Base-by-base conservation (phyloP, 2,113 vertebrate genomes). In the Megaceryle torquata region DNA sequence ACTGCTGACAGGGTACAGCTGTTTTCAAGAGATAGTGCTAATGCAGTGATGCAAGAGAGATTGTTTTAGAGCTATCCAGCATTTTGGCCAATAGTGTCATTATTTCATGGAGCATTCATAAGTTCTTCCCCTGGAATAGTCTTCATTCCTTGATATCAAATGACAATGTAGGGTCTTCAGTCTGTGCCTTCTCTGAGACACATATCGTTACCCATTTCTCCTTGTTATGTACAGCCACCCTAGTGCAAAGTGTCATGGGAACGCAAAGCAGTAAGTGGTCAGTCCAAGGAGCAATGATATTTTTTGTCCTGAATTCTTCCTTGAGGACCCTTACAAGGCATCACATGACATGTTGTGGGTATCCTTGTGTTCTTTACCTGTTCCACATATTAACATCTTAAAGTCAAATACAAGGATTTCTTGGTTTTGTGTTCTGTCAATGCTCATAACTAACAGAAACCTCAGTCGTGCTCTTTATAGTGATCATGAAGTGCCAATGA, bases 401-500 rank as follows among this genome's bases (percentile, higher is more conserved):
- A 96, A 94, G 86, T 86, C 88, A 94, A 43, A 84, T 94, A 91
- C 18, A 48, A 94, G 75, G 57, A 82, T 97, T 97, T 96, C 89
- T 91, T 97, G 76, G 26, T 96, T 97, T 95, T 92, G 48, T 13
- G 31, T 95, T 87, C 88, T 96, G 71, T 88, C 71, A 95, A 50
- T 94, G 83, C 29, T 92, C 28, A 35, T 87, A 91, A 70, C n/a
- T 68, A 93, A 61, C 60, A 92, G 74, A 97, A 97, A 94, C 84
- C 87, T 87, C 77, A 94, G 2, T 63, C 64, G 3, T 51, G 21
- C 41, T 91, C 53, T 86, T 75, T 48, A 56, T n/a, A 48, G 41
- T 79, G 86, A 92, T 43, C 29, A 63, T 33, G 61, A 82, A 95
- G 28, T 63, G 44, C 68, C 71, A 84, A 26, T 56, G 76, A 96